These are phyloP conservation scores for Drosophila micromelanica DNA, from an alignment of 1,140 invertebrate genomes.

Conservation along the genomic window DNA sequence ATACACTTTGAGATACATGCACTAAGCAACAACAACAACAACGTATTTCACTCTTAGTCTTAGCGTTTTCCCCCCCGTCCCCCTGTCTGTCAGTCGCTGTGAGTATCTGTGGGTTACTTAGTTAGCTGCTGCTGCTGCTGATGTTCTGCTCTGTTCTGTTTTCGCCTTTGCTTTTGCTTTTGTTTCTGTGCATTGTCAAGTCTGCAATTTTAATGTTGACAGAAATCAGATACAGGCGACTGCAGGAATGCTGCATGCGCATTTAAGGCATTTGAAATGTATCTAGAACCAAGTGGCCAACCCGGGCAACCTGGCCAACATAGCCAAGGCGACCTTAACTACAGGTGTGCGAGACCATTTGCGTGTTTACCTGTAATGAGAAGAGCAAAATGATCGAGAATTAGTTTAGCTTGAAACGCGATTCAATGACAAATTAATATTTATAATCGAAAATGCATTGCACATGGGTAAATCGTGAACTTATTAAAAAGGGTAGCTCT, in stretches of 20 bases:
- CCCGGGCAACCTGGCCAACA: conserved; percentile 46
- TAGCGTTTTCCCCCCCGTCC: neutral
- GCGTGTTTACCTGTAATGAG: conserved; percentile 76
- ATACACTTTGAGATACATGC: conserved; percentile 67
- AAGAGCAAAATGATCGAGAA: conserved; percentile 42
- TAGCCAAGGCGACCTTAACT: conserved; percentile 9
- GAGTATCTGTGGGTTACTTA: conserved; percentile 76
- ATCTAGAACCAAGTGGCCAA: conserved; percentile 47
- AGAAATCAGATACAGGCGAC: conserved; percentile 80
- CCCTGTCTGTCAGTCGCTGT: conserved; percentile 49
- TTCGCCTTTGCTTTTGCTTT: conserved; percentile 19
- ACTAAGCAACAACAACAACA: conserved; percentile 44
- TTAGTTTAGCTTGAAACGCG: conserved; percentile 66
- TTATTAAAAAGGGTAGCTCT: no score
- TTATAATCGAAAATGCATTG: neutral
- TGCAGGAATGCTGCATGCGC: conserved; percentile 77
- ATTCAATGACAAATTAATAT: conserved; percentile 46
- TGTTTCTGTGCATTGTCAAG: conserved; percentile 72
- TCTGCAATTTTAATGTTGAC: conserved; percentile 83
- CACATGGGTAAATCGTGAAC: neutral
- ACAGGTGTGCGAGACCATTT: conserved; percentile 46
- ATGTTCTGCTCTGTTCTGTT: conserved; percentile 5
- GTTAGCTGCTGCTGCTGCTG: conserved; percentile 41
- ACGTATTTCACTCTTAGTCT: conserved; percentile 5
- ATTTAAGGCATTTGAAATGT: conserved; percentile 79